phyloP scores from a whole-genome alignment of 2,888 invertebrate genomes.

The Odontothrips loti region DNA sequence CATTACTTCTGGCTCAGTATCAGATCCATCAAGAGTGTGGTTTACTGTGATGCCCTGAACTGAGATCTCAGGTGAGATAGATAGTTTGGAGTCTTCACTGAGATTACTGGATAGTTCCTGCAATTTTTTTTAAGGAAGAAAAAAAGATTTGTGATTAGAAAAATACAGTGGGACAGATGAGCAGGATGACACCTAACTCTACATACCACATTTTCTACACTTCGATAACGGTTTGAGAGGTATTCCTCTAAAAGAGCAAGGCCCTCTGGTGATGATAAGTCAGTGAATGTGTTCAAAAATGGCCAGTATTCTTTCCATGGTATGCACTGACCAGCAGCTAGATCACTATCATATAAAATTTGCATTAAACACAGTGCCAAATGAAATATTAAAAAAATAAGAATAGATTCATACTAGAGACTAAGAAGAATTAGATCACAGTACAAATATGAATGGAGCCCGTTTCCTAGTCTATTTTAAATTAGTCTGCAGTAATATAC shows the following conservation, averaged over 20 bases:
- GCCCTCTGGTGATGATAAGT: conserved; percentile 70
- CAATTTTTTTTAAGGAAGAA: background rate
- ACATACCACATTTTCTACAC: conserved; percentile 46
- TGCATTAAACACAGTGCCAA: background rate
- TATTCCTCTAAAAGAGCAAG: conserved; percentile 69
- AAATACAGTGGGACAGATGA: background rate
- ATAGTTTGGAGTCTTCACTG: background rate
- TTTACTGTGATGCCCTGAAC: background rate
- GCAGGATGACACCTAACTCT: conserved; percentile 31
- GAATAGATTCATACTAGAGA: background rate
- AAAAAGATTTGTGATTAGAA: conserved; percentile 42
- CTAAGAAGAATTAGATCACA: background rate
- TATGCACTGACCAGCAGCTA: conserved; percentile 67
- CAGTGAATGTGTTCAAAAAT: conserved; percentile 75
- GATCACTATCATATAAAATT: conserved; percentile 49
- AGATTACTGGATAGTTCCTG: background rate
- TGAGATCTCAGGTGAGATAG: background rate
- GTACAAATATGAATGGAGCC: conserved; percentile 26
- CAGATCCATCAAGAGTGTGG: background rate
- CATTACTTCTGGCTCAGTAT: background rate
- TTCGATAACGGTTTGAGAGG: conserved; percentile 57
- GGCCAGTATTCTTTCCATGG: conserved; percentile 93
- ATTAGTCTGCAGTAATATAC: conserved; percentile 28
- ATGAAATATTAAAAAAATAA: conserved; percentile 28
- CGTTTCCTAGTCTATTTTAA: background rate